phyloP scores from a whole-genome alignment of 2,113 vertebrate genomes.

The Phaethon lepturus region DNA sequence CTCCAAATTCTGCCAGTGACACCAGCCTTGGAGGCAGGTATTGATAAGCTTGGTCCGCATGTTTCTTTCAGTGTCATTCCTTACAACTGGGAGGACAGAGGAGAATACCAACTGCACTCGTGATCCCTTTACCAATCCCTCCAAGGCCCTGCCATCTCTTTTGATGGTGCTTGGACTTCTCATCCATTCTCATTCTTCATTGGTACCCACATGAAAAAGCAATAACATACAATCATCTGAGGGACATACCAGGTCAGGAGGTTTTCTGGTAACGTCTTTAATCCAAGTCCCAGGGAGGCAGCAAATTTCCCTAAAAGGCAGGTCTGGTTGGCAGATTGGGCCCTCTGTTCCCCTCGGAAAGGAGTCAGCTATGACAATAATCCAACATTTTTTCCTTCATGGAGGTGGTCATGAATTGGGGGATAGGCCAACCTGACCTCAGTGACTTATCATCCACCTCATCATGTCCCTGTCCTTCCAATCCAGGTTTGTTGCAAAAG shows the following conservation, averaged over 20 bases:
- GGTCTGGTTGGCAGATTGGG: not conserved
- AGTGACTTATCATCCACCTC: not conserved
- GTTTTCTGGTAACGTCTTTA: not conserved
- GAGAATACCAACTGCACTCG: not conserved
- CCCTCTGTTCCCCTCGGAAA: not conserved
- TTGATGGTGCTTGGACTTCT: not conserved
- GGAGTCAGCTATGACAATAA: not conserved
- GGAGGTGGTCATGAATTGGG: not conserved
- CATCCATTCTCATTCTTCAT: not conserved
- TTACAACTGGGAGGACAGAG: not conserved
- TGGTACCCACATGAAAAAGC: not conserved
- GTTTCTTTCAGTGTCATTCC: not conserved
- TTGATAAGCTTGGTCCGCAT: not conserved
- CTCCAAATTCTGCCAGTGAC: not conserved
- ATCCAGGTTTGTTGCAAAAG: not conserved
- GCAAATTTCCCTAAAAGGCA: not conserved
- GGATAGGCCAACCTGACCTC: not conserved
- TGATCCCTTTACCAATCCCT: not conserved
- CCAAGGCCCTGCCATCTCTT: not conserved
- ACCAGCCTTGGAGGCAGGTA: not conserved
- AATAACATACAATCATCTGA: not conserved
- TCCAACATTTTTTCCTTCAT: not conserved
- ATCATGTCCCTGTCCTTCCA: not conserved
- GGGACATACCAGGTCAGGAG: not conserved
- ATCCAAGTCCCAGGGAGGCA: not conserved